A percentile compares a stretch with the other conserved stretches of the same genome.
Conservation (phyloP, 2,113 vertebrate species). For the Laticauda colubrina region DNA sequence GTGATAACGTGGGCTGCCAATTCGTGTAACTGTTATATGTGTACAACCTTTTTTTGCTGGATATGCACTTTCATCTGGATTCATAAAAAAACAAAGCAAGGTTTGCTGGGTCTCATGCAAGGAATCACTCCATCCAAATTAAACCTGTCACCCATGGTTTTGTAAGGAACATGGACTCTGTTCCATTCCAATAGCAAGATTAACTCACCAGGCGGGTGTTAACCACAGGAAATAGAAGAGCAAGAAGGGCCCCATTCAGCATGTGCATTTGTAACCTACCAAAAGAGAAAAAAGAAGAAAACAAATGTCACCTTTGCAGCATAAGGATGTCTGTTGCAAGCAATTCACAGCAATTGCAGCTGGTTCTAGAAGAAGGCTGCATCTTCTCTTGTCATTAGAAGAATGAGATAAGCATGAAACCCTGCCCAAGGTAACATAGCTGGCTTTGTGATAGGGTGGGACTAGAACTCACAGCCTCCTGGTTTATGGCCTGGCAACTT, state of each 20-base stretch:
- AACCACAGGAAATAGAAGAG: constrained; percentile 93
- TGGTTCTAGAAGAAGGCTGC: not conserved
- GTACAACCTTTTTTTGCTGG: not conserved
- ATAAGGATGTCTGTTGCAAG: not conserved
- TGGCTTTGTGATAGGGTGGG: not conserved
- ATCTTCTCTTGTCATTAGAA: not conserved
- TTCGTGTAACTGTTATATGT: not conserved
- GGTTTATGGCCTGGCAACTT: not conserved
- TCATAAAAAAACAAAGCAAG: not conserved
- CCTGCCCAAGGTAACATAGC: not conserved
- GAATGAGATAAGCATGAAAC: not conserved
- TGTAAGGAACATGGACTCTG: not conserved
- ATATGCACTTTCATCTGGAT: not conserved
- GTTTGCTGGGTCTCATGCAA: not conserved
- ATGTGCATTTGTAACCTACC: constrained; percentile 95
- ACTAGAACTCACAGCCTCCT: not conserved
- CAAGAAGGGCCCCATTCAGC: constrained; percentile 93
- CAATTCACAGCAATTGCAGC: not conserved
- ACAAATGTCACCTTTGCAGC: constrained; percentile 9
- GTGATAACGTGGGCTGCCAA: not conserved
- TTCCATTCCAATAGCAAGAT: not conserved
- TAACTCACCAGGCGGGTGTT: constrained; percentile 94
- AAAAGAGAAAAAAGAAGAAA: not conserved
- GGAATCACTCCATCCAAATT: not conserved
- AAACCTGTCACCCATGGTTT: not conserved